These are phyloP conservation scores for Alouatta palliata DNA, from an alignment of 2,113 vertebrate species.

Conservation along the genomic window DNA sequence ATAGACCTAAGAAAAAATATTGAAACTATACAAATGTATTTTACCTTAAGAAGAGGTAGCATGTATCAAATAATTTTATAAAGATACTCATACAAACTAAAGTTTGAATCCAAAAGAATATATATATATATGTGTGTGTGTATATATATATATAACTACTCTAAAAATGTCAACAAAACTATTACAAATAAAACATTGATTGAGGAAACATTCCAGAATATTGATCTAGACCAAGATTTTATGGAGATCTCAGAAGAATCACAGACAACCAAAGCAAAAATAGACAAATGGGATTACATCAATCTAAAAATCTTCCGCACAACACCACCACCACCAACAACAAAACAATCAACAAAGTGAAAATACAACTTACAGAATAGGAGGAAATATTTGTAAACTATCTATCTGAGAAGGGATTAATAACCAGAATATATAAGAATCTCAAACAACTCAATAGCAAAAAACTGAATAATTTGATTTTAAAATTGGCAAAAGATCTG, in stretches of 20 bases:
- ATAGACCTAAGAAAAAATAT: neutral
- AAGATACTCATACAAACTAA: conserved; percentile 20
- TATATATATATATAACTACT: too few species aligned
- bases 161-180: neutral
- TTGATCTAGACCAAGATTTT: neutral
- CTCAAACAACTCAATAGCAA: neutral
- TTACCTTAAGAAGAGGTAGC: neutral
- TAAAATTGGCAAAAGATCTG: neutral
- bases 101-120: neutral
- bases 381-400: neutral
- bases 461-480: neutral
- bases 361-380: neutral
- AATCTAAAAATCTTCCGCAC: neutral
- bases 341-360: neutral
- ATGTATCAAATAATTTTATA: conserved; percentile 21
- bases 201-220: neutral
- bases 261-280: neutral
- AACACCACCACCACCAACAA: neutral
- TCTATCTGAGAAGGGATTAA: neutral
- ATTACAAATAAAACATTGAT: neutral
- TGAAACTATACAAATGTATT: neutral
- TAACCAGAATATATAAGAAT: neutral
- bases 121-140: too few species aligned
- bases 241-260: neutral
- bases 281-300: neutral